These are phyloP conservation scores for Mus spretus DNA, from an alignment of 2,797 vertebrate species.

Conservation along the genomic window DNA sequence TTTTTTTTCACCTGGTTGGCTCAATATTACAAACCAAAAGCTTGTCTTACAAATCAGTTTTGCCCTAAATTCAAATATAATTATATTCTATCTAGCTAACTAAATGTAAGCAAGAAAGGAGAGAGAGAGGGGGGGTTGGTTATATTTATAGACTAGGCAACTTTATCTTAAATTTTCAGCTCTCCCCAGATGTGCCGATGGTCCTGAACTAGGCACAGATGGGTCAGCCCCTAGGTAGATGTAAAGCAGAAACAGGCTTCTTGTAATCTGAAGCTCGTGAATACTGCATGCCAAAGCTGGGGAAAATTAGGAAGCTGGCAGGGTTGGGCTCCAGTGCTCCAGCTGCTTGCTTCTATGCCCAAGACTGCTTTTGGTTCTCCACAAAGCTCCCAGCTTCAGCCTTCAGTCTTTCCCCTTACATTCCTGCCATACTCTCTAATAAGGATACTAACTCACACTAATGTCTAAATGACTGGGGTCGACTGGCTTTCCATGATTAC, in stretches of 20 bases:
- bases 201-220: not conserved
- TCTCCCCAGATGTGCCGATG: conserved; percentile 35
- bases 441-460: conserved; percentile 16
- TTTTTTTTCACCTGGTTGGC: conserved; percentile 74
- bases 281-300: conserved; percentile 16
- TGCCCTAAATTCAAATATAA: conserved; percentile 84
- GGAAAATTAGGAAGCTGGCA: conserved; percentile 4
- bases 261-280: conserved; percentile 40
- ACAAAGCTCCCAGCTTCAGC: not conserved
- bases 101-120: not conserved
- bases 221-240: conserved; percentile 48
- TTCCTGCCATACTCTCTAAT: not conserved
- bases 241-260: conserved; percentile 43
- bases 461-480: conserved; percentile 14
- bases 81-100: conserved; percentile 76
- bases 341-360: conserved; percentile 30
- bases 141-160: conserved; percentile 56
- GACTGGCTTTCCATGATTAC: not conserved
- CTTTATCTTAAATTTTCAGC: conserved; percentile 51
- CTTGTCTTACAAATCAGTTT: conserved; percentile 80
- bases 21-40: conserved; percentile 74
- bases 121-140: not conserved
- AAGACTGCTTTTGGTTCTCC: not conserved
- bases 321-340: not conserved
- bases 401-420: not conserved